A percentile compares a stretch with the other conserved stretches of the same genome.
These are phyloP conservation scores for Catharus fuscescens DNA, from an alignment of 2,113 vertebrate genomes.

Conservation along the genomic window DNA sequence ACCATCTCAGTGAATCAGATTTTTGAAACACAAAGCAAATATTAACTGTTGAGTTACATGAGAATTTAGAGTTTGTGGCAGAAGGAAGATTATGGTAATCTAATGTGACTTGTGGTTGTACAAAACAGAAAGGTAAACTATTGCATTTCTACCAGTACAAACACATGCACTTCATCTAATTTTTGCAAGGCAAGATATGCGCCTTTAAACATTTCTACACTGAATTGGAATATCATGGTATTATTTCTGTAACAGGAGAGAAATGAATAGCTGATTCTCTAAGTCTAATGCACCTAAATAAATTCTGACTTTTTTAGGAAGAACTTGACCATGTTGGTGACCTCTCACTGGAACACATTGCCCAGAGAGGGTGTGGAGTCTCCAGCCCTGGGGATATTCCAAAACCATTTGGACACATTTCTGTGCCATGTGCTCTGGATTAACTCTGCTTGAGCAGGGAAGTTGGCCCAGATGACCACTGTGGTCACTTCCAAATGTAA, in stretches of 20 bases:
- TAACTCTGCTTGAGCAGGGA: neutral
- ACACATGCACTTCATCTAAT: neutral
- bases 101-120: neutral
- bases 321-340: rapidly evolving
- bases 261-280: neutral
- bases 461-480: neutral
- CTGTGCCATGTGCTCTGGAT: neutral
- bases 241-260: neutral
- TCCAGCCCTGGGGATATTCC: neutral
- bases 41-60: conserved; percentile 21
- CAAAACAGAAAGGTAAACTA: neutral
- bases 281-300: neutral
- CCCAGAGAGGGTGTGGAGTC: neutral
- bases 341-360: neutral
- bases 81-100: neutral
- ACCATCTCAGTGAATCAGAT: conserved; percentile 17
- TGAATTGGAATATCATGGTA: neutral
- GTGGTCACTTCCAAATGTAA: neutral
- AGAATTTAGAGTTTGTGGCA: neutral
- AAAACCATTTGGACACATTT: neutral
- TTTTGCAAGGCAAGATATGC: neutral
- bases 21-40: conserved; percentile 52
- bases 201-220: neutral
- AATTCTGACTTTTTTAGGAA: neutral
- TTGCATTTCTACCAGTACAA: neutral